A percentile compares a stretch with the other conserved stretches of the same genome.
These are phyloP conservation scores for Neocrepidodera transversa DNA, from an alignment of 2,888 invertebrate genomes.

Conservation along the genomic window DNA sequence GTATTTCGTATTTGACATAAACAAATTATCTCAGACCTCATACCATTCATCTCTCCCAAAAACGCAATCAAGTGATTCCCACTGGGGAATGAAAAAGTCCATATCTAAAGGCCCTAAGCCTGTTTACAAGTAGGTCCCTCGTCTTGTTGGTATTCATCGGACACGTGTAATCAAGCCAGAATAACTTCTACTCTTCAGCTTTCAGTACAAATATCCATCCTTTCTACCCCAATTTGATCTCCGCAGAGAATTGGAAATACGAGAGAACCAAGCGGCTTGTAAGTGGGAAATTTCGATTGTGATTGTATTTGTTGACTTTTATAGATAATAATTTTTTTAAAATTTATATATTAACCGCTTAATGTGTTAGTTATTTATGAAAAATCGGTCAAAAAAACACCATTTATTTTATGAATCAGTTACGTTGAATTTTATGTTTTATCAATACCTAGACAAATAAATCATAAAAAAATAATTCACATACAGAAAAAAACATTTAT, in stretches of 20 bases:
- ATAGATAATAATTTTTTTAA: too few relatives aligned
- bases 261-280: neutral
- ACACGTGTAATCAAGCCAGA: constrained; percentile 50
- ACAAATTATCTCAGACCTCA: too few relatives aligned
- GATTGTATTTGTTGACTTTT: constrained; percentile 14
- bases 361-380: too few relatives aligned
- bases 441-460: too few relatives aligned
- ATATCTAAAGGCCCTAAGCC: constrained; percentile 42
- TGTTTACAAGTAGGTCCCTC: constrained; percentile 43
- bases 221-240: constrained; percentile 15
- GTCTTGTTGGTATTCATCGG: constrained; percentile 53
- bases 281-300: too few relatives aligned
- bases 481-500: too few relatives aligned
- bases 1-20: too few relatives aligned
- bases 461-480: too few relatives aligned
- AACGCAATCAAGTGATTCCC: constrained; percentile 41
- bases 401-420: too few relatives aligned
- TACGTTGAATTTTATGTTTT: too few relatives aligned
- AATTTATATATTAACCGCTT: too few relatives aligned
- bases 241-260: constrained; percentile 23
- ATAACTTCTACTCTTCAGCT: constrained; percentile 40
- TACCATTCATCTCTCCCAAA: constrained; percentile 27
- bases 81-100: constrained; percentile 30
- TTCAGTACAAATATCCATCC: constrained; percentile 5
- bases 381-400: too few relatives aligned